Conservation (phyloP, 2,113 vertebrate species). For the Nycticryphes semicollaris region DNA sequence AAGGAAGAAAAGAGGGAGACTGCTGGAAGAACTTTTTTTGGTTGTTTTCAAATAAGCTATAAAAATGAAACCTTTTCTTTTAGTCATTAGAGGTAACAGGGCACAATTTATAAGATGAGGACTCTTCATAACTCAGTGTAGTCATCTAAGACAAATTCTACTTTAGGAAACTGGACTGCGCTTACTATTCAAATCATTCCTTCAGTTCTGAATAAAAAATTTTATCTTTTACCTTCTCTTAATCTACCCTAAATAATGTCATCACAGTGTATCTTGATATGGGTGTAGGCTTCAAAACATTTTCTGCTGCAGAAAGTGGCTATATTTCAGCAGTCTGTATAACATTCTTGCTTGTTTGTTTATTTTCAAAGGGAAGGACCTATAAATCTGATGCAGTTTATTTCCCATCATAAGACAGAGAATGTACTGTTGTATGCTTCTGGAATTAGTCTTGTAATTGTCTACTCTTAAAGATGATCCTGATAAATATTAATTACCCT, state of each 20-base stretch:
- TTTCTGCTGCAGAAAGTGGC: background rate
- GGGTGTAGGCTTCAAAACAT: background rate
- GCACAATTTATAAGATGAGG: background rate
- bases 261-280: background rate
- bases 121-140: background rate
- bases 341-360: background rate
- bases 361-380: background rate
- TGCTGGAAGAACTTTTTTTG: background rate
- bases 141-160: background rate
- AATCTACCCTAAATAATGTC: background rate
- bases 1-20: background rate
- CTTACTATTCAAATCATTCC: background rate
- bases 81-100: background rate
- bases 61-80: background rate
- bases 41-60: background rate
- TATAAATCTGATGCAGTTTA: background rate
- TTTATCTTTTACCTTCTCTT: background rate
- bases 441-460: background rate
- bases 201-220: background rate
- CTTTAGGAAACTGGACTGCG: background rate
- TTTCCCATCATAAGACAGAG: background rate
- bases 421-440: background rate
- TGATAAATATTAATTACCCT: background rate
- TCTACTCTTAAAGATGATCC: background rate
- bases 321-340: background rate